phyloP scores from a whole-genome alignment of 1,140 invertebrate genomes.

The Chlorops oryzae region DNA sequence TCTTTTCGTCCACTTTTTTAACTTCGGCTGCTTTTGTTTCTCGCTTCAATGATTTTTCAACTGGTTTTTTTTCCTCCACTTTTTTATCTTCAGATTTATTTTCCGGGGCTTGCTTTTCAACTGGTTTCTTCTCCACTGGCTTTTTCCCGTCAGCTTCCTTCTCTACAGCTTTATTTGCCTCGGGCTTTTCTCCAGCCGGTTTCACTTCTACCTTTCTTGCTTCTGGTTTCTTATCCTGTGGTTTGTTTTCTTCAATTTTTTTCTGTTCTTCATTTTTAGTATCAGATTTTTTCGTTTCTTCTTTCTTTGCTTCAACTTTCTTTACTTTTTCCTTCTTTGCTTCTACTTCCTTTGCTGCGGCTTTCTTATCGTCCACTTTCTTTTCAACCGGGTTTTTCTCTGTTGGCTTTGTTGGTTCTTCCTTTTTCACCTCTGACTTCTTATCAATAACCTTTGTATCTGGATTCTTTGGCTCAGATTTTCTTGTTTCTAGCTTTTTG shows the following conservation, averaged over 20 bases:
- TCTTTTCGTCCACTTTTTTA: not conserved
- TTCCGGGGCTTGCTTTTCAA: too few species aligned
- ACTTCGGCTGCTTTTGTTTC: not conserved
- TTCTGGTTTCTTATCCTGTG: too few species aligned
- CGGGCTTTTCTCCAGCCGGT: too few species aligned
- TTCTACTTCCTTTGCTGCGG: not conserved
- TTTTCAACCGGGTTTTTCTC: too few species aligned
- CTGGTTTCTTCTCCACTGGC: not conserved
- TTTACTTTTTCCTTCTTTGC: not conserved
- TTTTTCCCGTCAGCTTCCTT: slow-evolving; percentile 1
- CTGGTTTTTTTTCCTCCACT: not conserved
- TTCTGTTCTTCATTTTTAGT: not conserved
- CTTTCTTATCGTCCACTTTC: too few species aligned
- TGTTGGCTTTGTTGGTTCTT: too few species aligned
- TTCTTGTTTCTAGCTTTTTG: slow-evolving; percentile 1
- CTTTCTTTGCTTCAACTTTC: not conserved
- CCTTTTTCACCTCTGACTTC: too few species aligned
- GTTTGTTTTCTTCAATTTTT: slow-evolving; percentile 1
- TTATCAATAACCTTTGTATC: too few species aligned
- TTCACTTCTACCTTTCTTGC: too few species aligned
- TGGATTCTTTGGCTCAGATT: too few species aligned
- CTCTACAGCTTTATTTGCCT: not conserved
- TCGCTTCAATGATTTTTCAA: not conserved
- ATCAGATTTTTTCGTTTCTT: too few species aligned
- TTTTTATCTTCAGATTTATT: too few species aligned